Evolutionary conservation across 2,888 invertebrate genomes (phyloP), one percentile per base, ranked within the genome.

Genomic region (Euspilapteryx auroguttella): DNA sequence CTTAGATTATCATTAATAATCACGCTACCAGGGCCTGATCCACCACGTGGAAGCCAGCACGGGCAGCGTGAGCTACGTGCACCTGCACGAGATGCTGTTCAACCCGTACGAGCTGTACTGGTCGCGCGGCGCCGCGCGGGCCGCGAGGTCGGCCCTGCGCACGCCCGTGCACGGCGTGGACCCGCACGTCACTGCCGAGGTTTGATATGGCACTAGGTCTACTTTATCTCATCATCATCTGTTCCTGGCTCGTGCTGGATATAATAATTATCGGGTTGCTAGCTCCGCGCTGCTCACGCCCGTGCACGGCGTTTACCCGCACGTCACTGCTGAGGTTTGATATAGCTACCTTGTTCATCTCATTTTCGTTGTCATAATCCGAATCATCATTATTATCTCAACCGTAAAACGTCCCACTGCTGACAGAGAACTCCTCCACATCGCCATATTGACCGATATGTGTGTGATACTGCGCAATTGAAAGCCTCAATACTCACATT

Each of bases 11-110:
- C n/a, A n/a, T n/a, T n/a, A n/a, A n/a, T n/a, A n/a, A n/a, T n/a
- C n/a, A n/a, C n/a, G n/a, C 3, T 12, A 2, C 7, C 62, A 84
- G 83, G 85, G 87, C 9, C 58, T 92, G 28, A 85, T 91, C 55
- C 86, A 84, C 56, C 64, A 83, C 31, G 80, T 81, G 0, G 79
- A 83, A 35, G 49, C 65, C n/a, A 59, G 63, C 21, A 78, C 68
- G 9, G 78, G 76, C 9, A 71, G 79, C 0, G 47, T 65, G 6
- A 82, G 82, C 45, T 86, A 83, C 48, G 62, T 86, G 3, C 86
- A 87, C 37, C 78, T 91, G 25, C 89, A 87, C 49, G 81, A 83
- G 55, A 86, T 89, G 82, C 66, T 89, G 32, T 89, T 89, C 62
- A 87, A 90, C 68, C 90, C 91, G 0, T 90, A 84, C 52, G 71